Percentiles rank a stretch among this genome's conserved stretches.
Evolutionary conservation across 2,888 invertebrate genomes (phyloP).

Genomic region (Euplexia lucipara): DNA sequence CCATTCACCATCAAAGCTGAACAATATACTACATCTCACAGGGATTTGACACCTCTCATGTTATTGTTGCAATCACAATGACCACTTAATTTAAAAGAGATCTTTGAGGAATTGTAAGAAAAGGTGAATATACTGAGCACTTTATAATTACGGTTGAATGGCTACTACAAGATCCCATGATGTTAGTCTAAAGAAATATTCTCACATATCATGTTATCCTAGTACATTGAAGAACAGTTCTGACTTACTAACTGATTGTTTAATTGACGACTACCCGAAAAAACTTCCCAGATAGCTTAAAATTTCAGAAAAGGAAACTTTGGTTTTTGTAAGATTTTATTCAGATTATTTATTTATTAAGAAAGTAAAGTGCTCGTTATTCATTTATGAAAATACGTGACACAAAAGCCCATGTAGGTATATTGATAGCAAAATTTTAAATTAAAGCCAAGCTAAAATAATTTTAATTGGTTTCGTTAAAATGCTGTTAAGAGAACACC

Average conservation of each 20-base stretch:
- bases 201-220: too few relatives aligned
- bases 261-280: too few relatives aligned
- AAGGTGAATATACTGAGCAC: slow-evolving; percentile 14
- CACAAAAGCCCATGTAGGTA: neutral
- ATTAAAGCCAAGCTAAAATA: neutral
- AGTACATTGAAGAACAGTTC: too few relatives aligned
- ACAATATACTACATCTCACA: slow-evolving; percentile 11
- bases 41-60: slow-evolving; percentile 29
- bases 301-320: too few relatives aligned
- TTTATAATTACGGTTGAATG: neutral
- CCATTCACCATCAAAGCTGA: slow-evolving; percentile 29
- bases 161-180: neutral
- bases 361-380: too few relatives aligned
- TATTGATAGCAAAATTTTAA: neutral
- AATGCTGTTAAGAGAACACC: neutral
- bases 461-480: too few relatives aligned
- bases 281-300: too few relatives aligned
- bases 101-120: slow-evolving; percentile 12
- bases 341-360: too few relatives aligned
- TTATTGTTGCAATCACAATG: slow-evolving; percentile 46
- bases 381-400: too few relatives aligned
- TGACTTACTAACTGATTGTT: too few relatives aligned
- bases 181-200: neutral
- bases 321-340: too few relatives aligned
- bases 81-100: slow-evolving; percentile 28